These are phyloP conservation scores for Eustalomyia histrio DNA, from an alignment of 2,888 invertebrate genomes.

Conservation along the genomic window DNA sequence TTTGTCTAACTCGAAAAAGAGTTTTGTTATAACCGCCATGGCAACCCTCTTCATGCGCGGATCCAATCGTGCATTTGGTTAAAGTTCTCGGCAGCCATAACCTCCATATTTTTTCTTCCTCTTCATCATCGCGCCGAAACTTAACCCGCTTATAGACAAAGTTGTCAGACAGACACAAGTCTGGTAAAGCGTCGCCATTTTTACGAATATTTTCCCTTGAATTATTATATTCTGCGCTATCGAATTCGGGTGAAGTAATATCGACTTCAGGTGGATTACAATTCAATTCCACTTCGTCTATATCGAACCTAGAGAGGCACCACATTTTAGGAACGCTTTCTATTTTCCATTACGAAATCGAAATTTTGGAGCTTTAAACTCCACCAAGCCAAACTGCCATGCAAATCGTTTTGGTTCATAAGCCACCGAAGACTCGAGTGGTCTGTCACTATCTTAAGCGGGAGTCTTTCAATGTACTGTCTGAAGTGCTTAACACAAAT, in stretches of 20 bases:
- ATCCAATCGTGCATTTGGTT: neutral
- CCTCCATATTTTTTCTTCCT: conserved; percentile 12
- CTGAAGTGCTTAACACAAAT: conserved; percentile 6
- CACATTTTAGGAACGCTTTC: conserved; percentile 2
- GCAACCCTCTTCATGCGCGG: too few species aligned
- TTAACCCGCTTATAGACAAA: conserved; percentile 1
- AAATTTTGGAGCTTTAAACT: conserved; percentile 5
- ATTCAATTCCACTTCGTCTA: neutral
- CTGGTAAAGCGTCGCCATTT: neutral
- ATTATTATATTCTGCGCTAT: neutral
- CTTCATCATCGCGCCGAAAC: too few species aligned
- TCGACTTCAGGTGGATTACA: neutral
- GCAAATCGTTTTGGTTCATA: conserved; percentile 25
- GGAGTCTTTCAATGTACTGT: conserved; percentile 16
- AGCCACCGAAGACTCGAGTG: conserved; percentile 23
- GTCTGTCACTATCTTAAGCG: conserved; percentile 24
- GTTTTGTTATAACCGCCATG: too few species aligned
- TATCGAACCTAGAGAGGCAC: conserved; percentile 18
- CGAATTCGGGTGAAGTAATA: conserved; percentile 8
- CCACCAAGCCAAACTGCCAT: conserved; percentile 12
- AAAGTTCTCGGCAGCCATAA: neutral
- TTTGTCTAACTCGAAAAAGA: too few species aligned
- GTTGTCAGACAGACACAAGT: neutral
- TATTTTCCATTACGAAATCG: conserved; percentile 10
- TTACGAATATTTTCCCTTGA: neutral